Percentiles rank a stretch among this genome's conserved stretches.
Evolutionary conservation across 2,888 invertebrate species (phyloP).

Genomic region (Conistra vaccinii): DNA sequence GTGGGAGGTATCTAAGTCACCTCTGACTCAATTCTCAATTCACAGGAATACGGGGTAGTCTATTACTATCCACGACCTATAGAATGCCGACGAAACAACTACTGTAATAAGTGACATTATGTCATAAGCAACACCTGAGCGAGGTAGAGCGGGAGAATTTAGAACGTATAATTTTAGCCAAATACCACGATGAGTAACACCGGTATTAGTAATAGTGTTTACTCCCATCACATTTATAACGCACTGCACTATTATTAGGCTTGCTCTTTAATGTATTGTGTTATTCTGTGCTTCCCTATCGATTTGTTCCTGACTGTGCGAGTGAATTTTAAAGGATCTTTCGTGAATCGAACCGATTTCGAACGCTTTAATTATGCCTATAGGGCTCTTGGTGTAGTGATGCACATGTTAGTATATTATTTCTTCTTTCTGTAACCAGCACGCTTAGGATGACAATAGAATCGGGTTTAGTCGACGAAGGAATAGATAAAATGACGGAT

Average conservation of each 20-base stretch:
- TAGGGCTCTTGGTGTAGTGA: not conserved
- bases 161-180: slow-evolving; percentile 86
- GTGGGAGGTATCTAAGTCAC: slow-evolving; percentile 5
- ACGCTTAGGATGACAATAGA: no score
- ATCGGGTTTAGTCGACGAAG: no score
- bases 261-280: slow-evolving; percentile 33
- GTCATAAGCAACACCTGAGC: slow-evolving; percentile 78
- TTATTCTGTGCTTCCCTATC: slow-evolving; percentile 26
- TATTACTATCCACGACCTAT: slow-evolving; percentile 32
- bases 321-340: slow-evolving; percentile 23
- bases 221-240: slow-evolving; percentile 67
- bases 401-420: not conserved
- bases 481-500: no score
- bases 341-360: slow-evolving; percentile 1
- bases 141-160: slow-evolving; percentile 77
- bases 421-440: not conserved
- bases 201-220: slow-evolving; percentile 68
- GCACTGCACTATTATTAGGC: slow-evolving; percentile 52
- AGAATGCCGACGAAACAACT: slow-evolving; percentile 3
- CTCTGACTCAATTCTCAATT: slow-evolving; percentile 17
- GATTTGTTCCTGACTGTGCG: not conserved
- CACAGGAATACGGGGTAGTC: not conserved
- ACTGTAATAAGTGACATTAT: slow-evolving; percentile 46
- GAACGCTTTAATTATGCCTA: not conserved
- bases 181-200: slow-evolving; percentile 84